Conservation (phyloP, 2,888 invertebrate genomes). For the Dyspetes luteomarginatus region DNA sequence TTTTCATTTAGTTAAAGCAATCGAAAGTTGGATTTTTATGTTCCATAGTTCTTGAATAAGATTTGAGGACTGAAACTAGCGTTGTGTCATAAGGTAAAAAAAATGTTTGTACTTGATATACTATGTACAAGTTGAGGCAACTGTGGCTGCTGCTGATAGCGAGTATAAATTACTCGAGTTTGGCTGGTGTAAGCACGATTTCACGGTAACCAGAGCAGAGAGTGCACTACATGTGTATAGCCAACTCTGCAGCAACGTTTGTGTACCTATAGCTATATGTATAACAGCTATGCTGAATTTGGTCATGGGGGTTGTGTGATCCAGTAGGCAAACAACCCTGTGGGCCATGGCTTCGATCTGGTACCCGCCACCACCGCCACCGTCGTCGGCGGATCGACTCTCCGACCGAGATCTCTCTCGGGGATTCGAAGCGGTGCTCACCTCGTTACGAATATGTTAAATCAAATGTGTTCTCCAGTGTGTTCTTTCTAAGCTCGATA, state of each 20-base stretch:
- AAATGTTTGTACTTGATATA: too few relatives aligned
- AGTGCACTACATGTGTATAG: constrained; percentile 11
- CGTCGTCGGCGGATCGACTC: constrained; percentile 67
- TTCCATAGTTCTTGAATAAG: too few relatives aligned
- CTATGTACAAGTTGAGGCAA: background rate
- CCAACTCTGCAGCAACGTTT: constrained; percentile 25
- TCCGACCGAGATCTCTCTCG: constrained; percentile 44
- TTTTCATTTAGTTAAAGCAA: background rate
- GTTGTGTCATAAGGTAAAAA: background rate
- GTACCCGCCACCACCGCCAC: constrained; percentile 71
- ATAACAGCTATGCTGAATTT: constrained; percentile 68
- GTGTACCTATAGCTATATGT: constrained; percentile 1
- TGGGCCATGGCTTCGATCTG: constrained; percentile 73
- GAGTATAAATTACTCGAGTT: constrained; percentile 25
- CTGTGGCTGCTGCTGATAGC: constrained; percentile 15
- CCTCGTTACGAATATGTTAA: constrained; percentile 55
- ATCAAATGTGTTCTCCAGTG: constrained; percentile 38
- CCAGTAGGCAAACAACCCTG: constrained; percentile 76
- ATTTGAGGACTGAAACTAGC: too few relatives aligned
- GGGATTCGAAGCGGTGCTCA: constrained; percentile 74
- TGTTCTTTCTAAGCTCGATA: background rate
- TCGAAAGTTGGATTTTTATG: background rate
- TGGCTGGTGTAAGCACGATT: constrained; percentile 49
- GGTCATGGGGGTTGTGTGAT: constrained; percentile 74
- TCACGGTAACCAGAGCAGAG: constrained; percentile 33